Conservation (phyloP, 2,888 invertebrate species). For the Acronicta aceris region DNA sequence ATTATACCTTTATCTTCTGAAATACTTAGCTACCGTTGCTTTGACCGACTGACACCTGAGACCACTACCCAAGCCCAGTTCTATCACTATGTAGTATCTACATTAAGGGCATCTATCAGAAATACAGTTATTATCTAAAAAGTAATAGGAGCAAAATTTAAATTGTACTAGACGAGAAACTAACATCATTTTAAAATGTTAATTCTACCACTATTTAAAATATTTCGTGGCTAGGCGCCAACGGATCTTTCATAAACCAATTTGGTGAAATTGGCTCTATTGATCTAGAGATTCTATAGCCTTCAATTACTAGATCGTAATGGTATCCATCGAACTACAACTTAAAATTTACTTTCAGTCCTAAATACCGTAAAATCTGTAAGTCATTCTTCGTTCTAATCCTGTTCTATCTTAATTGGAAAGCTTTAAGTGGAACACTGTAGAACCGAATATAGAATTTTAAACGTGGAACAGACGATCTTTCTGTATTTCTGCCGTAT, state of each 20-base stretch:
- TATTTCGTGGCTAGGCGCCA: constrained; percentile 23
- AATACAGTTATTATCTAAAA: too few species aligned
- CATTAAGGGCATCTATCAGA: too few species aligned
- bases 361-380: not conserved
- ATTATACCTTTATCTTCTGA: not conserved
- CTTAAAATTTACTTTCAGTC: constrained; percentile 1
- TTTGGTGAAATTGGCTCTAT: constrained; percentile 5
- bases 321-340: constrained; percentile 5
- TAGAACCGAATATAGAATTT: constrained; percentile 4
- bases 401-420: constrained; percentile 2
- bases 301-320: constrained; percentile 16
- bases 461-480: not conserved
- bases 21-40: not conserved
- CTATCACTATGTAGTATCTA: too few species aligned
- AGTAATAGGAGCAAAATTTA: too few species aligned
- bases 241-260: constrained; percentile 23
- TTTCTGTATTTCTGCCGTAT: not conserved
- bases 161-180: too few species aligned
- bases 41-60: too few species aligned
- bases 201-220: not conserved
- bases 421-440: not conserved
- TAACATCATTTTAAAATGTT: too few species aligned
- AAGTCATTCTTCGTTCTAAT: not conserved
- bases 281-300: not conserved
- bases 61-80: too few species aligned